phyloP scores from a whole-genome alignment of 2,113 vertebrate genomes.

The Pelobates fuscus region DNA sequence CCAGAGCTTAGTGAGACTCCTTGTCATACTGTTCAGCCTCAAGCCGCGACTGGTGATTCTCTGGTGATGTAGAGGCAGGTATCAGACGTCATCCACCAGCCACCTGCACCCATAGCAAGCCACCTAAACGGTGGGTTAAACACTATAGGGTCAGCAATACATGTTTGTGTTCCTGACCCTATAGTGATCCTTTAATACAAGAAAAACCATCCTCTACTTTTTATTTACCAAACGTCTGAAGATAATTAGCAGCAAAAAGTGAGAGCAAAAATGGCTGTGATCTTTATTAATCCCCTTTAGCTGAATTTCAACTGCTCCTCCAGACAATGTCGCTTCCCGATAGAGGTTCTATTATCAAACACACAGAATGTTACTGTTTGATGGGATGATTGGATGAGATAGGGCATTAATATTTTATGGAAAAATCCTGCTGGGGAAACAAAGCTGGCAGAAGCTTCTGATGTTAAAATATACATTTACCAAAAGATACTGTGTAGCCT shows the following conservation, averaged over 20 bases:
- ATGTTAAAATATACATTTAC: background rate
- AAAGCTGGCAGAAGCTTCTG: background rate
- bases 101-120: no score
- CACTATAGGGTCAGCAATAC: no score
- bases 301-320: background rate
- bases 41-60: no score
- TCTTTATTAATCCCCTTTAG: background rate
- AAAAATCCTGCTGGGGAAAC: slow-evolving; percentile 12
- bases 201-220: background rate
- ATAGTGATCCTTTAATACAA: no score
- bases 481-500: background rate
- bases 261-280: background rate
- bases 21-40: no score
- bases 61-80: no score
- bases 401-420: slow-evolving; percentile 1
- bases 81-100: no score
- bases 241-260: background rate
- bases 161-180: no score
- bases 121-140: no score
- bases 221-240: background rate
- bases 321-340: background rate
- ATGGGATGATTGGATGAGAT: background rate
- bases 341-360: background rate
- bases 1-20: no score
- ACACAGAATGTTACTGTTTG: background rate